Conservation (phyloP, 2,113 vertebrate genomes). For the Castor canadensis region DNA sequence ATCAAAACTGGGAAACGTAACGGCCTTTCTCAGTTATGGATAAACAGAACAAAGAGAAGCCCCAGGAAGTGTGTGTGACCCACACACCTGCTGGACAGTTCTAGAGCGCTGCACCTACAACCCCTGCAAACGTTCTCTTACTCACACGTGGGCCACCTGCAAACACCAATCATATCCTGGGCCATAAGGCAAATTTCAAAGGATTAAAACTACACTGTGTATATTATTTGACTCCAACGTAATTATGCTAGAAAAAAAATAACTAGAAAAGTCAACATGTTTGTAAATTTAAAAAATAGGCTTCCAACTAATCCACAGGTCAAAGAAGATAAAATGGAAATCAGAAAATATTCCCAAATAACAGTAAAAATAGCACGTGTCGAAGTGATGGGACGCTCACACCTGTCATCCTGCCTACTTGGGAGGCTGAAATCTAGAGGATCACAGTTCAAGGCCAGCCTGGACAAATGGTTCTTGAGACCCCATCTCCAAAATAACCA, state of each 20-base stretch:
- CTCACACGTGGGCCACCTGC: background rate
- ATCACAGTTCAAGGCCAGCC: too few relatives aligned
- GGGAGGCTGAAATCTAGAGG: too few relatives aligned
- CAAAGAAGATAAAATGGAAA: background rate
- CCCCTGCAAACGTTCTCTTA: background rate
- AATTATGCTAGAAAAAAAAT: background rate
- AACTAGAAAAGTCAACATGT: background rate
- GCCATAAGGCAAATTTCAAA: constrained; percentile 1
- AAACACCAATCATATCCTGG: background rate
- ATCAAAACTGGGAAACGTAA: background rate
- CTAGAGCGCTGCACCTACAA: background rate
- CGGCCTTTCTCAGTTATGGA: background rate
- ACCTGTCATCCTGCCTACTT: too few relatives aligned
- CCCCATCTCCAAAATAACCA: too few relatives aligned
- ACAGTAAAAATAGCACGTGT: background rate
- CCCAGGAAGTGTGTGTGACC: background rate
- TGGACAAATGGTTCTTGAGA: too few relatives aligned
- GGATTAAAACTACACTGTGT: background rate
- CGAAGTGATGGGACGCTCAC: background rate
- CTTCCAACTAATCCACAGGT: background rate
- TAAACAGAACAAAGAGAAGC: background rate
- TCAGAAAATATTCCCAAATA: background rate
- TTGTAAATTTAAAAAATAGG: background rate
- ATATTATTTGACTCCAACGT: background rate
- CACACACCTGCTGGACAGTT: background rate